Conservation (phyloP, 2,888 invertebrate species). For the Endotricha flammealis region DNA sequence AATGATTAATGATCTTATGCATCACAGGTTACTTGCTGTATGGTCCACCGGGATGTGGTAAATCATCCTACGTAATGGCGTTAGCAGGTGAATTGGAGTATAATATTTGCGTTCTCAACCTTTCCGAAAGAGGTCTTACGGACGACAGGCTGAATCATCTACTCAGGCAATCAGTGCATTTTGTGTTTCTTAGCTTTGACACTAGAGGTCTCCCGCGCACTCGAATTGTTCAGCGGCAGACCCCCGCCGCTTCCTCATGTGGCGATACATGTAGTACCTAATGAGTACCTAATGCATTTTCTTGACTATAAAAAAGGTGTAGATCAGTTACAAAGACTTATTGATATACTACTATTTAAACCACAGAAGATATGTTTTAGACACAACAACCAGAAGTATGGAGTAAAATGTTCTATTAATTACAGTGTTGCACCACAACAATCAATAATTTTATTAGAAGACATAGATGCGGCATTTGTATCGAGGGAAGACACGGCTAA, state of each 20-base stretch:
- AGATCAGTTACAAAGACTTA: too few species aligned
- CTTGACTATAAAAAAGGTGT: too few species aligned
- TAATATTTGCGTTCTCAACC: conserved; percentile 96
- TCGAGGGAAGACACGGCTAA: conserved; percentile 86
- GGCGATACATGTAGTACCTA: too few species aligned
- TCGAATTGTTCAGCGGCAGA: too few species aligned
- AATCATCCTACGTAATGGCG: conserved; percentile 97
- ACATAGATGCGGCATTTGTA: conserved; percentile 96
- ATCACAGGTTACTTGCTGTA: conserved; percentile 92
- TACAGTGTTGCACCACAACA: conserved; percentile 93
- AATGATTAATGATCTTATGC: too few species aligned
- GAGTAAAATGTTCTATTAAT: too few species aligned
- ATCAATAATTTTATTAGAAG: conserved; percentile 96
- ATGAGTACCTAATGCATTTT: too few species aligned
- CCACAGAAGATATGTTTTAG: background rate
- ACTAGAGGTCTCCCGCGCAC: too few species aligned
- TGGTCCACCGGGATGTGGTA: conserved; percentile 99
- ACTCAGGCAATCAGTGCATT: conserved; percentile 75
- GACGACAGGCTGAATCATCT: conserved; percentile 98
- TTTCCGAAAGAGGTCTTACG: conserved; percentile 96
- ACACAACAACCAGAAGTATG: too few species aligned
- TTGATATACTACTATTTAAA: too few species aligned
- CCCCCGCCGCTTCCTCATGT: too few species aligned
- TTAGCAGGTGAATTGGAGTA: conserved; percentile 97
- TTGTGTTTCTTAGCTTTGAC: too few species aligned